These are phyloP conservation scores for Pampusana beccarii DNA, from an alignment of 2,113 vertebrate species.

Conservation along the genomic window DNA sequence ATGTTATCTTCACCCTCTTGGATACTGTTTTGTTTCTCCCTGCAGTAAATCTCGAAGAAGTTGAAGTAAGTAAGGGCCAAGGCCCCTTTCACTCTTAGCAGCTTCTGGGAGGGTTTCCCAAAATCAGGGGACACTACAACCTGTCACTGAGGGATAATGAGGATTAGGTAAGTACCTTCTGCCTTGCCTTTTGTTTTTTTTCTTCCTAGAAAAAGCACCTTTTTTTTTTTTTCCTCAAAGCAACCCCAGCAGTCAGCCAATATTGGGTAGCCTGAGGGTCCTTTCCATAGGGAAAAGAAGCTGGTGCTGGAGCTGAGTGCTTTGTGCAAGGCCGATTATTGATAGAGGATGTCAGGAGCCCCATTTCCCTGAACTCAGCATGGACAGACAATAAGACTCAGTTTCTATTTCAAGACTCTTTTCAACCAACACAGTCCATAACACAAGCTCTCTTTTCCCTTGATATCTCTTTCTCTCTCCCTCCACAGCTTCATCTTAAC, in stretches of 20 bases:
- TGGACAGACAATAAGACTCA: neutral
- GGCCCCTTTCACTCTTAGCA: neutral
- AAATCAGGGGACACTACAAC: neutral
- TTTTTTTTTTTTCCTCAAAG: neutral
- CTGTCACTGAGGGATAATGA: neutral
- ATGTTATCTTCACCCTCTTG: neutral
- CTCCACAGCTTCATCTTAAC: conserved; percentile 11
- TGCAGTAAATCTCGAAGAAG: neutral
- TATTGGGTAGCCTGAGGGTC: neutral
- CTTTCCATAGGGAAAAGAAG: neutral
- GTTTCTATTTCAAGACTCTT: conserved; percentile 51
- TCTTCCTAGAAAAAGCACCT: neutral
- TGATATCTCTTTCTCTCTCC: neutral
- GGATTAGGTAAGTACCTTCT: neutral
- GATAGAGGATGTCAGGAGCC: neutral
- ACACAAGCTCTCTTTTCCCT: conserved; percentile 1
- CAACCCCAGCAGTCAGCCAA: neutral
- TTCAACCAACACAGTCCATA: conserved; percentile 19
- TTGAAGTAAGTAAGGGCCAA: neutral
- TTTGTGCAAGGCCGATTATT: conserved; percentile 7
- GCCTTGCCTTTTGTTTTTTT: neutral
- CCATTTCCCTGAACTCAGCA: conserved; percentile 26
- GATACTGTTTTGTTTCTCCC: neutral
- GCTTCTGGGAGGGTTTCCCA: neutral
- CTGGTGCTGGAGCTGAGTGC: neutral